phyloP scores from a whole-genome alignment of 2,113 vertebrate species.

The Lipophrys pholis region DNA sequence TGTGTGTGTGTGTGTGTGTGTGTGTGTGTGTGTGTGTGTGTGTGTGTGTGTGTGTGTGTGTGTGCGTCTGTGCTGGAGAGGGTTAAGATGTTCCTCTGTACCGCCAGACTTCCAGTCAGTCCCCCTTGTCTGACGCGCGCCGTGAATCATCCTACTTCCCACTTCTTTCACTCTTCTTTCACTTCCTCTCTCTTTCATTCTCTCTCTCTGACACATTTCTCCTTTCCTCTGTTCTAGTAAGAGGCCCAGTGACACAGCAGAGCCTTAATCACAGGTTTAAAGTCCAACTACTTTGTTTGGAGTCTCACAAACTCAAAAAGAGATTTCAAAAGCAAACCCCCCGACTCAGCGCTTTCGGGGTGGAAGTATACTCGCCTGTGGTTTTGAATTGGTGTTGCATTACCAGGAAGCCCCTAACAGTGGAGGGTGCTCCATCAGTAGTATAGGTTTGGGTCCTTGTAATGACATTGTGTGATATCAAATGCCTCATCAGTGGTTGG shows the following conservation, averaged over 20 bases:
- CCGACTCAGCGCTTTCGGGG: slow-evolving; percentile 18
- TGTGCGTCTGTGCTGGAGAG: slow-evolving; percentile 26
- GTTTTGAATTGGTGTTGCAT: slow-evolving; percentile 29
- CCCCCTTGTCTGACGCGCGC: slow-evolving; percentile 72
- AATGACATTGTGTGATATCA: slow-evolving; percentile 73
- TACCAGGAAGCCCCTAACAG: slow-evolving; percentile 30
- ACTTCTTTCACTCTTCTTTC: slow-evolving; percentile 37
- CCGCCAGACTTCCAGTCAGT: slow-evolving; percentile 72
- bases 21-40: slow-evolving; percentile 26
- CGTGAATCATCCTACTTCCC: slow-evolving; percentile 75
- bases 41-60: slow-evolving; percentile 28
- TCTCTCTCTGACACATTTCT: slow-evolving; percentile 59
- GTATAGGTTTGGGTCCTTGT: slow-evolving; percentile 57
- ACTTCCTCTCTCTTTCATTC: slow-evolving; percentile 17
- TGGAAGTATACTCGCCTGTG: not conserved
- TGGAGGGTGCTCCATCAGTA: slow-evolving; percentile 19
- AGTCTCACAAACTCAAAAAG: slow-evolving; percentile 21
- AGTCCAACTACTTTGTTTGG: slow-evolving; percentile 43
- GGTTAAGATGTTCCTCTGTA: slow-evolving; percentile 66
- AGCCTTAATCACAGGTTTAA: slow-evolving; percentile 68
- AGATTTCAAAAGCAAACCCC: slow-evolving; percentile 23
- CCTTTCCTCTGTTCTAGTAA: slow-evolving; percentile 61
- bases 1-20: slow-evolving; percentile 29
- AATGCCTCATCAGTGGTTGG: slow-evolving; percentile 55
- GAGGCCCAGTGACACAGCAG: slow-evolving; percentile 72